Conservation (phyloP, 2,888 invertebrate species). For the Meteorus cinctellus region DNA sequence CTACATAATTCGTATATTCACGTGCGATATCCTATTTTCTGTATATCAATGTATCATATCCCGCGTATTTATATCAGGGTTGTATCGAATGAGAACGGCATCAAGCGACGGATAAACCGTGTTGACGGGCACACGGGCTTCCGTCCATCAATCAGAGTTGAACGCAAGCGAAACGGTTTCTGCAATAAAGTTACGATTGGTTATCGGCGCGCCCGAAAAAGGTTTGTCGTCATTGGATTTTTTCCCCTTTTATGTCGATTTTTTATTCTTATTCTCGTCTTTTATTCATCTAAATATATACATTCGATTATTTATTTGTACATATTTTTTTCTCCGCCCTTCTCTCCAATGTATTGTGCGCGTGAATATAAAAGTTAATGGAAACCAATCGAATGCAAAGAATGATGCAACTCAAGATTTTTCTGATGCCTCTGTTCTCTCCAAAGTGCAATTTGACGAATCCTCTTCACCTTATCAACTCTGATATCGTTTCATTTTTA, state of each 20-base stretch:
- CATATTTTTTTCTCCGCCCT: constrained; percentile 25
- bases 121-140: constrained; percentile 38
- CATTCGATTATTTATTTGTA: not conserved
- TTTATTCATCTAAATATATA: constrained; percentile 15
- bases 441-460: constrained; percentile 36
- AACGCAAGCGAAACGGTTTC: constrained; percentile 41
- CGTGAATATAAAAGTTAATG: constrained; percentile 6
- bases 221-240: constrained; percentile 32
- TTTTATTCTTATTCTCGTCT: constrained; percentile 32
- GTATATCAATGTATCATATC: constrained; percentile 1
- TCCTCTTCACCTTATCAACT: constrained; percentile 67
- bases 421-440: not conserved
- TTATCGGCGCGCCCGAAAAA: constrained; percentile 24
- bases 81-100: constrained; percentile 9
- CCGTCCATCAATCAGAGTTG: constrained; percentile 44
- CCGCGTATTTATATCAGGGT: constrained; percentile 29
- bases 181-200: constrained; percentile 44
- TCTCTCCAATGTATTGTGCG: not conserved
- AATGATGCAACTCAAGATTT: not conserved
- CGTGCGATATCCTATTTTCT: constrained; percentile 18
- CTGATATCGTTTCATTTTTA: constrained; percentile 56
- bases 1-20: not conserved
- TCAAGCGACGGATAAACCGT: constrained; percentile 41
- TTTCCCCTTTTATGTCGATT: constrained; percentile 26
- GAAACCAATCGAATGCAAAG: not conserved